These are phyloP conservation scores for Sus cebifrons DNA, from an alignment of 2,797 vertebrate genomes.

Conservation along the genomic window DNA sequence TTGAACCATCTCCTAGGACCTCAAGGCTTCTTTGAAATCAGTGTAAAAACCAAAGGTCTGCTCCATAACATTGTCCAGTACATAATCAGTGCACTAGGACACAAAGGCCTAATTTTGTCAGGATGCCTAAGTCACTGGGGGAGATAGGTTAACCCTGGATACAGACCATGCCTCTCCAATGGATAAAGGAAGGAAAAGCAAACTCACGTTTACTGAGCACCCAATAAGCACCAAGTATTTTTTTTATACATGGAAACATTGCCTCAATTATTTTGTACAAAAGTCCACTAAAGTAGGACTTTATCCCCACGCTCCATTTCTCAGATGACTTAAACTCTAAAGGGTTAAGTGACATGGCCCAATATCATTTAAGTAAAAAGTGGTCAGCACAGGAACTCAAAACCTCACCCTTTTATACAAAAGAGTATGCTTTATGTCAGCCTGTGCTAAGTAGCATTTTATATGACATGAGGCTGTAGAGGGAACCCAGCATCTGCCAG, in stretches of 20 bases:
- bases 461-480: not conserved
- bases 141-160: not conserved
- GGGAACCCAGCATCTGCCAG: not conserved
- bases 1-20: conserved; percentile 12
- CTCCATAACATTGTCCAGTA: not conserved
- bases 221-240: not conserved
- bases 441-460: not conserved
- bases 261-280: not conserved
- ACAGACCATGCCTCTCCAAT: not conserved
- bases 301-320: not conserved
- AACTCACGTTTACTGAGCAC: not conserved
- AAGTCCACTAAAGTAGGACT: not conserved
- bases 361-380: not conserved
- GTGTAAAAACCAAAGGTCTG: not conserved
- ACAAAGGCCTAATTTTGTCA: not conserved
- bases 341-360: not conserved
- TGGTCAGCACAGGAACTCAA: not conserved
- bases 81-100: not conserved
- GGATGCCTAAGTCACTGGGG: not conserved
- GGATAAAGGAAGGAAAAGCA: not conserved
- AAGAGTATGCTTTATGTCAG: not conserved
- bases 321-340: not conserved
- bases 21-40: not conserved
- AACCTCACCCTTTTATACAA: not conserved
- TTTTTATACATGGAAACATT: not conserved